These are phyloP conservation scores for Notarius lentiginosus DNA, from an alignment of 2,113 vertebrate genomes.

Conservation along the genomic window DNA sequence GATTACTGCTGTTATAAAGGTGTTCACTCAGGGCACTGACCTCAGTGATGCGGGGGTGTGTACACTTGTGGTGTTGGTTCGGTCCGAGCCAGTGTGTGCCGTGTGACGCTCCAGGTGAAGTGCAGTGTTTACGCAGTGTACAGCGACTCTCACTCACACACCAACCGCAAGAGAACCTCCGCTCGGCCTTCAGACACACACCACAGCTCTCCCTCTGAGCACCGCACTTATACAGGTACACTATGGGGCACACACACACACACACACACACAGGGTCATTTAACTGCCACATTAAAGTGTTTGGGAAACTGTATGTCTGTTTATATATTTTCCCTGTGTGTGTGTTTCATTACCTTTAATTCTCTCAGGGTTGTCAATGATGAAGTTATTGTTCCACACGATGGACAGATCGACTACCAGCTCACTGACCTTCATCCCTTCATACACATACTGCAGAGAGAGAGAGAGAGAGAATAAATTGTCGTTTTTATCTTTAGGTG, in stretches of 20 bases:
- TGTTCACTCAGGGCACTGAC: constrained; percentile 61
- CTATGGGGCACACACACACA: constrained; percentile 63
- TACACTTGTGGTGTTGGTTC: constrained; percentile 86
- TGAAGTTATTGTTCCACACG: constrained; percentile 96
- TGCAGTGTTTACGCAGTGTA: constrained; percentile 83
- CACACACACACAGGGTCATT: neutral
- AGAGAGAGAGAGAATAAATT: constrained; percentile 27
- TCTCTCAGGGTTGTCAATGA: constrained; percentile 93
- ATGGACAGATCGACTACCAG: constrained; percentile 91
- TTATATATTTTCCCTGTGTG: neutral
- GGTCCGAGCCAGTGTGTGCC: constrained; percentile 86
- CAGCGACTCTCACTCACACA: constrained; percentile 83
- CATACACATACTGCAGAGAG: constrained; percentile 86
- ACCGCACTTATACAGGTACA: constrained; percentile 93
- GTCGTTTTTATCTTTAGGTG: neutral
- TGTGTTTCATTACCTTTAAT: constrained; percentile 83
- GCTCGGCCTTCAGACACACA: constrained; percentile 89
- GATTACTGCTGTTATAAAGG: neutral
- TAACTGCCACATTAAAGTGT: neutral
- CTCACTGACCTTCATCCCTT: constrained; percentile 91
- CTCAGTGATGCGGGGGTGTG: constrained; percentile 92
- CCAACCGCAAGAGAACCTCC: constrained; percentile 93
- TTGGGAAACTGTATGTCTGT: neutral
- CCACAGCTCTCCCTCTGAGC: constrained; percentile 95
- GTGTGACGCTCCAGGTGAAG: constrained; percentile 57